Evolutionary conservation across 2,797 vertebrate species (phyloP).

Genomic region (Rhincodon typus): DNA sequence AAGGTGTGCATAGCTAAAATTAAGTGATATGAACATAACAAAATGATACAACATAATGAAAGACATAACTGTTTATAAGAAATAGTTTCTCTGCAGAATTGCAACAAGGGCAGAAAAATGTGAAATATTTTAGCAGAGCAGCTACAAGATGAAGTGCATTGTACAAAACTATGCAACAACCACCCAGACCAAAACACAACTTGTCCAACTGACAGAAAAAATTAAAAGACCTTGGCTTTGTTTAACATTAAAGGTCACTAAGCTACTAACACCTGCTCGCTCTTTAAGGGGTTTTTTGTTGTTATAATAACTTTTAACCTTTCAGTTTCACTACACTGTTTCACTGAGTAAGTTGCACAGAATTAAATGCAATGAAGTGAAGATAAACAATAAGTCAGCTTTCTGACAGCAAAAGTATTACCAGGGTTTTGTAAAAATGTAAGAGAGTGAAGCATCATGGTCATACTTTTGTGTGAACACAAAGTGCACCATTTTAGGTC

Average conservation of each 20-base stretch:
- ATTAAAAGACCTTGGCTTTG: constrained; percentile 21
- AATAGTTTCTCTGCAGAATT: not conserved
- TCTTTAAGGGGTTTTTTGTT: not conserved
- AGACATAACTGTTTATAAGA: constrained; percentile 5
- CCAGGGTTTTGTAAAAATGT: constrained; percentile 18
- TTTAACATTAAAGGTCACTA: constrained; percentile 1
- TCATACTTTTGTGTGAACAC: not conserved
- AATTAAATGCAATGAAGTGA: not conserved
- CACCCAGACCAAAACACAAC: not conserved
- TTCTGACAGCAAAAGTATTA: not conserved
- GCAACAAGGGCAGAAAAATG: not conserved
- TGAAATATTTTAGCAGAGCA: not conserved
- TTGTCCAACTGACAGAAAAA: not conserved
- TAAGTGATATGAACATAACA: not conserved
- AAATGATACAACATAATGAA: constrained; percentile 10
- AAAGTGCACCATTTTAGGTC: not conserved
- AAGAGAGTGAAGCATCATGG: not conserved
- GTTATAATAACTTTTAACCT: not conserved
- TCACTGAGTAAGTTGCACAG: not conserved
- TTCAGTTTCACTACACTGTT: not conserved
- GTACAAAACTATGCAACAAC: constrained; percentile 6
- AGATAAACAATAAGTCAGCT: constrained; percentile 15
- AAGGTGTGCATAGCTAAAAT: not conserved
- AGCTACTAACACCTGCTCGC: not conserved
- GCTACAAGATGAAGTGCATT: constrained; percentile 3